Conservation (phyloP, 2,888 invertebrate species). For the Orthosia gothica region DNA sequence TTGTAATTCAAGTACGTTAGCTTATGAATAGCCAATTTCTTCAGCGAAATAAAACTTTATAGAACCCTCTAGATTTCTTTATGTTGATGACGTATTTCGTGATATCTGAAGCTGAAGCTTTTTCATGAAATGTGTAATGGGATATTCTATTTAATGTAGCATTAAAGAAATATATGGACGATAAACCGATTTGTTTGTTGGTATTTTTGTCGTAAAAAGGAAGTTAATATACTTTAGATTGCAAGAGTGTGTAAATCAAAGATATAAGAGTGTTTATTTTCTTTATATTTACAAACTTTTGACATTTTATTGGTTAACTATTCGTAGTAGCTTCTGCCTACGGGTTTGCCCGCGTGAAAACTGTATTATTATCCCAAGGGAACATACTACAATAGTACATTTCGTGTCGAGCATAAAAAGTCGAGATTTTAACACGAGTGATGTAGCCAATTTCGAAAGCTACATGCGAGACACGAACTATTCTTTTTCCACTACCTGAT, state of each 20-base stretch:
- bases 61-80: constrained; percentile 40
- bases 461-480: too few relatives aligned
- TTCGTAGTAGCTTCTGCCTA: background rate
- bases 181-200: constrained; percentile 55
- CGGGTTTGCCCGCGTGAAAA: too few relatives aligned
- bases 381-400: too few relatives aligned
- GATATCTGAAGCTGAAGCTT: constrained; percentile 21
- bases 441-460: too few relatives aligned
- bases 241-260: background rate
- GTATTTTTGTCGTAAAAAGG: constrained; percentile 11
- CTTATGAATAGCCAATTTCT: constrained; percentile 26
- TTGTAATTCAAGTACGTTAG: constrained; percentile 21
- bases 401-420: too few relatives aligned
- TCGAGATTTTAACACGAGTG: too few relatives aligned
- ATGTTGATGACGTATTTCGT: constrained; percentile 37
- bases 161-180: constrained; percentile 42
- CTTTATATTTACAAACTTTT: background rate
- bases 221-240: constrained; percentile 5
- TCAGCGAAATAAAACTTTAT: constrained; percentile 48
- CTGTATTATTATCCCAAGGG: too few relatives aligned
- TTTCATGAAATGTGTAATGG: constrained; percentile 54
- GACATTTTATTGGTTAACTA: background rate
- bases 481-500: too few relatives aligned
- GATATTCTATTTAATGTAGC: constrained; percentile 55
- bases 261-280: background rate